Conservation (phyloP, 2,797 vertebrate genomes). For the Gymnopithys bicolor region DNA sequence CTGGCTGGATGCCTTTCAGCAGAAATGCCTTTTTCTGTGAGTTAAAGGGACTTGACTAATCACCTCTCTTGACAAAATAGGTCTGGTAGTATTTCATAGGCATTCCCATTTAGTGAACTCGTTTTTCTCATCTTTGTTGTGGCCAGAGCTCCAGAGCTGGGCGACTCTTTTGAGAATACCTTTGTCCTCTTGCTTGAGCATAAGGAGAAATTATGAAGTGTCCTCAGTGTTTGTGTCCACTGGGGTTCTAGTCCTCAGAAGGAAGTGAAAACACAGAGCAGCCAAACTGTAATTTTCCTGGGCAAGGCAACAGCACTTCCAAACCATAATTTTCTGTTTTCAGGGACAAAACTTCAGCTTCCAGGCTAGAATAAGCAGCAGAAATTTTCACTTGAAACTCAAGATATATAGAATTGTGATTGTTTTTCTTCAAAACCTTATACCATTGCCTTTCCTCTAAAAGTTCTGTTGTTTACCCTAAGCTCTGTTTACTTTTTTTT, state of each 20-base stretch:
- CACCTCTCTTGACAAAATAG: background rate
- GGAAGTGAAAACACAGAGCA: background rate
- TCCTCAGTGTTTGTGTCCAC: background rate
- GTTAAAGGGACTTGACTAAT: background rate
- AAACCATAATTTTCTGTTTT: background rate
- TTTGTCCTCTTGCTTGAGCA: background rate
- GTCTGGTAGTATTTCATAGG: background rate
- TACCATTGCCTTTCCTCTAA: background rate
- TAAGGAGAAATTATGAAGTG: background rate
- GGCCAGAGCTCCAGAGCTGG: background rate
- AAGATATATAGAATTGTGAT: accelerated
- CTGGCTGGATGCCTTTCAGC: background rate
- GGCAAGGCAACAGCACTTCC: background rate
- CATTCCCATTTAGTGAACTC: background rate
- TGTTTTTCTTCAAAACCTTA: background rate
- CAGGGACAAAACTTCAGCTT: background rate
- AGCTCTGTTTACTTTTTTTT: background rate
- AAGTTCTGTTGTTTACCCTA: background rate
- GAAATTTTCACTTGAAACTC: background rate
- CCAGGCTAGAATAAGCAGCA: background rate
- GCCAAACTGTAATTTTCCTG: background rate
- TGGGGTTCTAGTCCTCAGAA: background rate
- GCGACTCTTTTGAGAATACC: background rate
- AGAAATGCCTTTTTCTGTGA: background rate
- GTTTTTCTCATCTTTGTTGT: background rate